Evolutionary conservation across 1,140 invertebrate genomes (phyloP), one percentile per base, ranked within the genome.

Genomic region (Holcopasites calliopsidis): DNA sequence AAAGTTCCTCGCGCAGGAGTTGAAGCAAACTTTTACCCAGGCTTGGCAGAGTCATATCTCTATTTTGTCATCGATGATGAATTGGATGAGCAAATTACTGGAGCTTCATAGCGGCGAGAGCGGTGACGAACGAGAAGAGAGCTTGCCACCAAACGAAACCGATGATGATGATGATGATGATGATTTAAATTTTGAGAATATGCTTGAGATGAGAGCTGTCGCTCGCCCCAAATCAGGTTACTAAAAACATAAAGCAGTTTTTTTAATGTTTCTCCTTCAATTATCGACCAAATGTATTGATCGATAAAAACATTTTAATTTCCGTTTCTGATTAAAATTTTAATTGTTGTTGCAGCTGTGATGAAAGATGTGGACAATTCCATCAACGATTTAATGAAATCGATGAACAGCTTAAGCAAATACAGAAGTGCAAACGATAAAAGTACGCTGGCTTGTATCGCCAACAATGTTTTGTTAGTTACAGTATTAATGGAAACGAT

Each of bases 401-500:
- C 78, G 10, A 79, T 87, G 65, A 81, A 79, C 54, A 47, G 47
- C 10, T n/a, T 85, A n/a, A 76, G 26, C 60, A 62, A 33, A 58
- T 4, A 60, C 2, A 26, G 47, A 55, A 31, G 31, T n/a, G 23
- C 38, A 16, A 62, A 76, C 18, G 31, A 66, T 16, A 58, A 42
- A 21, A 83, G 49, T 7, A 77, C 71, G 44, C 58, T 87, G 33
- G 23, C 68, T 18, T 50, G 62, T 62, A 42, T 87, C 1, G 84
- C 86, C 1, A 85, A 86, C 57, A 86, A 85, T 47, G 78, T 87
- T 40, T 50, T 87, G 7, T 52, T 87, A n/a, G 78, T 80, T 0
- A 71, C 84, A 3, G 79, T 86, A 57, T 85, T 87, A 38, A 80
- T 85, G 70, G 82, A 86, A 47, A 80, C 83, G 8, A 66, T 87